These are phyloP conservation scores for Odontophorus gujanensis DNA, from an alignment of 2,113 vertebrate species.

Conservation along the genomic window DNA sequence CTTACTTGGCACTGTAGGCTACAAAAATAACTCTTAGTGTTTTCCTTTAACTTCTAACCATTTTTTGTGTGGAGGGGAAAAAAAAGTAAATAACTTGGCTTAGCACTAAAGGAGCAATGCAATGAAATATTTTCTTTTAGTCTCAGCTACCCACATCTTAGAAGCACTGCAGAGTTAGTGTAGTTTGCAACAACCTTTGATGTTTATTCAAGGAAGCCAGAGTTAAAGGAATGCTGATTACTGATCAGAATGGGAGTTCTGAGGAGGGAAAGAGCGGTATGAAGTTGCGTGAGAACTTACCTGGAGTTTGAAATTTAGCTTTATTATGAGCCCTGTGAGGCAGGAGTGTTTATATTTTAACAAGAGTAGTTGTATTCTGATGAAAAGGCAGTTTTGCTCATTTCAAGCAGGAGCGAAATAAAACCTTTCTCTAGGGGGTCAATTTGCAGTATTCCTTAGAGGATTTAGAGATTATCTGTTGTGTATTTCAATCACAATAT, in stretches of 20 bases:
- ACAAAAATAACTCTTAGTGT: not conserved
- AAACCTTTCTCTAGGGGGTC: not conserved
- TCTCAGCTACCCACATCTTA: not conserved
- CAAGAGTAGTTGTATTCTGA: not conserved
- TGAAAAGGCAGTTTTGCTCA: not conserved
- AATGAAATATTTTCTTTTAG: not conserved
- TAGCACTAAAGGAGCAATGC: not conserved
- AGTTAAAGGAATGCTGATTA: not conserved
- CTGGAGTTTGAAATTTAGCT: not conserved
- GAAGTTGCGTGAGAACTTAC: not conserved
- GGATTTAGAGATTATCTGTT: not conserved
- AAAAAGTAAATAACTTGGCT: not conserved
- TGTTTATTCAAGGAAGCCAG: conserved; percentile 19
- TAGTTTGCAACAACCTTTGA: not conserved
- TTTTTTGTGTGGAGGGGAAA: not conserved
- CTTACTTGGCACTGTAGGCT: not conserved
- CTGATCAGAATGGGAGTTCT: not conserved
- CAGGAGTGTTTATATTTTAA: not conserved
- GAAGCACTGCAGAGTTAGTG: not conserved
- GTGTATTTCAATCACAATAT: not conserved
- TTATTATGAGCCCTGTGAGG: not conserved
- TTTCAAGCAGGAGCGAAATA: not conserved
- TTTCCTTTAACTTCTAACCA: not conserved
- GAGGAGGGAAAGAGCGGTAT: not conserved
- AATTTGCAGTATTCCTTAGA: not conserved